Percentiles rank a stretch among this genome's conserved stretches.
These are phyloP conservation scores for Mellilla xanthometata DNA, from an alignment of 2,888 invertebrate species.

Conservation along the genomic window DNA sequence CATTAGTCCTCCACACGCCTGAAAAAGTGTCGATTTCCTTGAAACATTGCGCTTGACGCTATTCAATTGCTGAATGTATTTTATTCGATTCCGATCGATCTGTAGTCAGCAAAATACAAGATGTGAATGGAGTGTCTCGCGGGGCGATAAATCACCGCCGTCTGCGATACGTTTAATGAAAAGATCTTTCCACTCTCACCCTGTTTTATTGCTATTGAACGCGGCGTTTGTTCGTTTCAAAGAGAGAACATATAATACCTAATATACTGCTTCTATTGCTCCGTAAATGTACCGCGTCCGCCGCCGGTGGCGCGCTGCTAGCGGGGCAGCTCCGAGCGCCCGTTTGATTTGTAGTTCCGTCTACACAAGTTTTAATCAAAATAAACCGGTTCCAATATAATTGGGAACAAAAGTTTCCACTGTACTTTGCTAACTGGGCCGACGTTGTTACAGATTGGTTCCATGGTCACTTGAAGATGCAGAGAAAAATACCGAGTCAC, in stretches of 20 bases:
- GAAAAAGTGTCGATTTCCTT: constrained; percentile 75
- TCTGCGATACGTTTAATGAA: constrained; percentile 77
- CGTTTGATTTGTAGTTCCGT: constrained; percentile 44
- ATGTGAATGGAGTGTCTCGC: constrained; percentile 71
- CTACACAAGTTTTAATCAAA: constrained; percentile 41
- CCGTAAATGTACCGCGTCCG: constrained; percentile 37
- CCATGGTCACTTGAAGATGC: constrained; percentile 44
- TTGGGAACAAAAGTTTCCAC: constrained; percentile 32
- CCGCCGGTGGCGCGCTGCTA: constrained; percentile 18
- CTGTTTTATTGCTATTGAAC: constrained; percentile 62
- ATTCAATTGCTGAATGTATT: constrained; percentile 79
- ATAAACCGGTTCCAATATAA: constrained; percentile 28
- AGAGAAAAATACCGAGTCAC: constrained; percentile 38
- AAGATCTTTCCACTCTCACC: constrained; percentile 61
- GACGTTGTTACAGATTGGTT: constrained; percentile 58
- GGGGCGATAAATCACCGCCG: constrained; percentile 73
- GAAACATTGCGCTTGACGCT: constrained; percentile 73
- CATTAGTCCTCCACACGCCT: constrained; percentile 70
- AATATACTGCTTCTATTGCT: constrained; percentile 25
- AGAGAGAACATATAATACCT: constrained; percentile 34
- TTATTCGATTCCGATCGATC: constrained; percentile 78
- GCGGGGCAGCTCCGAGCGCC: constrained; percentile 21
- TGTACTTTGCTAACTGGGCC: constrained; percentile 20
- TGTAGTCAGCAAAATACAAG: constrained; percentile 74
- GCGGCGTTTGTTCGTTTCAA: constrained; percentile 43